Conservation (phyloP, 2,113 vertebrate genomes). For the Malurus alboscapulatus region DNA sequence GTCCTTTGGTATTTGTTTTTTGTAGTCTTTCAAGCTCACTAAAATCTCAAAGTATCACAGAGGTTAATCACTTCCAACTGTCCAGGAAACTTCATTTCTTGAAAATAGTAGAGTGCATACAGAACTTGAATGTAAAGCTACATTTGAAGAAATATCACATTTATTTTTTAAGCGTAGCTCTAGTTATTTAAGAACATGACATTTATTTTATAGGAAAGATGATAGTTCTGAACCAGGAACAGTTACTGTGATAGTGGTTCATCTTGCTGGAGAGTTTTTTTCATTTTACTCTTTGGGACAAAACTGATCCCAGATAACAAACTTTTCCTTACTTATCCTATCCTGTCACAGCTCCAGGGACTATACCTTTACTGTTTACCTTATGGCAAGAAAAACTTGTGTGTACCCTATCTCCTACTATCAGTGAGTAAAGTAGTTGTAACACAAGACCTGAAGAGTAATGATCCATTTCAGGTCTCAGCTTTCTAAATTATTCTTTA, state of each 20-base stretch:
- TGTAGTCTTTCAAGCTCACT: not conserved
- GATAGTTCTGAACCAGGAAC: not conserved
- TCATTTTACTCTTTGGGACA: not conserved
- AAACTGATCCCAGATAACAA: not conserved
- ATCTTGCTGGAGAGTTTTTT: not conserved
- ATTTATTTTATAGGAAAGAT: not conserved
- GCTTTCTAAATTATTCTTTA: not conserved
- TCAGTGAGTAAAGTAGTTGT: not conserved
- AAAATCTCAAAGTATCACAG: constrained; percentile 9
- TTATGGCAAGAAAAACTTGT: not conserved
- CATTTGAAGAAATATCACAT: not conserved
- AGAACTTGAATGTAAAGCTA: not conserved
- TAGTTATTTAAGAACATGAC: not conserved
- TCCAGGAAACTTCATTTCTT: constrained; percentile 30
- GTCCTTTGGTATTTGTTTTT: constrained; percentile 36
- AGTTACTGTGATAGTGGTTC: not conserved
- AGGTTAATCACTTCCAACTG: constrained; percentile 51
- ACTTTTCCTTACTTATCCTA: not conserved
- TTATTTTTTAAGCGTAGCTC: not conserved
- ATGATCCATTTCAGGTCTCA: not conserved
- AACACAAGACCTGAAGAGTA: not conserved
- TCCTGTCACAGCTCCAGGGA: not conserved
- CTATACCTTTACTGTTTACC: not conserved
- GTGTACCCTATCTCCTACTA: not conserved
- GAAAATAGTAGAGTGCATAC: not conserved